Evolutionary conservation across 2,888 invertebrate genomes (phyloP).

Genomic region (Frankliniella intonsa): DNA sequence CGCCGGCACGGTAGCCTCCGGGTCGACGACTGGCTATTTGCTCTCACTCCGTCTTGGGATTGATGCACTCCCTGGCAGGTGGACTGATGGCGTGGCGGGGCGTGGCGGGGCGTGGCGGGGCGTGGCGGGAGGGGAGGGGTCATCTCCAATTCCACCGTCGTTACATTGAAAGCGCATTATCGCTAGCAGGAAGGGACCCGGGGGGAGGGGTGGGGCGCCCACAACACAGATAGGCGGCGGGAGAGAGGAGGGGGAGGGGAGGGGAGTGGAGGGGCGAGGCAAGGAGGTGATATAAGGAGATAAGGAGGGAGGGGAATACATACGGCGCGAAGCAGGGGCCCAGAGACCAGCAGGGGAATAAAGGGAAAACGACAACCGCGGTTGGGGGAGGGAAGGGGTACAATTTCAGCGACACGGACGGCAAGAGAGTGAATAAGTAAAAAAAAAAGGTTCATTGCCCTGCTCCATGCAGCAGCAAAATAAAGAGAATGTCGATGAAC

Average conservation of each 20-base stretch:
- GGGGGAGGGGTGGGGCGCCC: not conserved
- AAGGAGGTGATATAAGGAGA: no score
- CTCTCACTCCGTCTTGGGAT: not conserved
- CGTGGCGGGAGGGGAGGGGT: not conserved
- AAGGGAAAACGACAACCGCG: no score
- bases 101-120: not conserved
- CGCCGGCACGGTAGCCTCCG: not conserved
- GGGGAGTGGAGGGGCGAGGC: not conserved
- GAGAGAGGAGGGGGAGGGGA: not conserved
- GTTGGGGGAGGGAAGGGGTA: no score
- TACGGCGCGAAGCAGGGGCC: no score
- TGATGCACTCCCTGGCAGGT: conserved; percentile 6
- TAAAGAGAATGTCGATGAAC: no score
- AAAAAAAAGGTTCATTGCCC: no score
- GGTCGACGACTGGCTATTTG: not conserved
- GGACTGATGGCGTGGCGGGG: not conserved
- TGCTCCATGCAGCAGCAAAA: no score
- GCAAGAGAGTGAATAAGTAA: no score
- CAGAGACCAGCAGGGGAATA: no score
- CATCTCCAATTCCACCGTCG: conserved; percentile 16
- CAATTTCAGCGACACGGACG: no score
- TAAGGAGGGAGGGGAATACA: no score
- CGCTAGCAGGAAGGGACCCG: not conserved
- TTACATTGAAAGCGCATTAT: conserved; percentile 24
- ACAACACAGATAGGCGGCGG: not conserved